phyloP scores from a whole-genome alignment of 2,113 vertebrate species.

The Lucifuga dentata region DNA sequence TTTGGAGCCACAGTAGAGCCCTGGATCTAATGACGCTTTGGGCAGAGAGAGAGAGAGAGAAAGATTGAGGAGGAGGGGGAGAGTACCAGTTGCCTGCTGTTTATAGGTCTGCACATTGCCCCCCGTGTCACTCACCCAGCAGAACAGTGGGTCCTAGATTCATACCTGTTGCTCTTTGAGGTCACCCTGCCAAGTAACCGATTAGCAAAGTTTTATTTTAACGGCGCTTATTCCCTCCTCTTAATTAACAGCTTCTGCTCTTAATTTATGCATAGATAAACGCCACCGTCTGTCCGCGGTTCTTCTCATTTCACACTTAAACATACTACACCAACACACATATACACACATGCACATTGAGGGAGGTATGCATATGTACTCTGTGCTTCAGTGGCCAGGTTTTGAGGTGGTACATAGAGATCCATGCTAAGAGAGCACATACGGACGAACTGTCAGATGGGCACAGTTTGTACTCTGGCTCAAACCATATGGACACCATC shows the following conservation, averaged over 20 bases:
- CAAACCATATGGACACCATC: constrained; percentile 68
- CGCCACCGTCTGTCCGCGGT: constrained; percentile 66
- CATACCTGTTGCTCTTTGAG: constrained; percentile 41
- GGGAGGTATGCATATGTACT: constrained; percentile 45
- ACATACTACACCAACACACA: constrained; percentile 51
- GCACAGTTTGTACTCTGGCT: constrained; percentile 46
- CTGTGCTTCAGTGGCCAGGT: constrained; percentile 71
- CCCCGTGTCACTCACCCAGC: constrained; percentile 51
- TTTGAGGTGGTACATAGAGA: constrained; percentile 69
- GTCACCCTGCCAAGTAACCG: constrained; percentile 71
- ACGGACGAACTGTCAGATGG: constrained; percentile 77
- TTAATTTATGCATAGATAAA: constrained; percentile 76
- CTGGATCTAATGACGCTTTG: constrained; percentile 93
- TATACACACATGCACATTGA: constrained; percentile 20
- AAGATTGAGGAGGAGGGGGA: neutral
- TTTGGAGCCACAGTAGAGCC: constrained; percentile 90
- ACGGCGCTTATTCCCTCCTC: constrained; percentile 25
- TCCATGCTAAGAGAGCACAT: constrained; percentile 56
- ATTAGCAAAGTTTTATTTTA: constrained; percentile 65
- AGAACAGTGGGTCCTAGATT: constrained; percentile 53
- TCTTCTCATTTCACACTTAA: constrained; percentile 53
- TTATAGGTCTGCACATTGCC: constrained; percentile 53
- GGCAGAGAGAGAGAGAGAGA: constrained; percentile 81
- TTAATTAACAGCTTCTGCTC: constrained; percentile 71
- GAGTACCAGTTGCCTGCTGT: constrained; percentile 57